Base-by-base conservation (phyloP, 2,113 vertebrate species). In the Hystrix brachyura region DNA sequence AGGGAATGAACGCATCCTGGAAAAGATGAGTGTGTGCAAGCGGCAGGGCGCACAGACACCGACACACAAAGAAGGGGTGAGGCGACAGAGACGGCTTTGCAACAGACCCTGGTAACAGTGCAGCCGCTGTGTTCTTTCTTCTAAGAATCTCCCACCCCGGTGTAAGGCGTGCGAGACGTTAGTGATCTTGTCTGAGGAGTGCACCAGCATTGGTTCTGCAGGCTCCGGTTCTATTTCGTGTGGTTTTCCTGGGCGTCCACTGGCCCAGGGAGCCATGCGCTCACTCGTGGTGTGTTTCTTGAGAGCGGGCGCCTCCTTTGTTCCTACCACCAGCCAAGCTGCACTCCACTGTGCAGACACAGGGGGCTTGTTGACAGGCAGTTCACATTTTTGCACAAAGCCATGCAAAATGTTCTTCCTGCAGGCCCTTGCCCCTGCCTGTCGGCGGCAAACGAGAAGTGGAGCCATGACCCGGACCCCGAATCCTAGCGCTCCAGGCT, bases 111-210 rank as follows among this genome's bases (percentile, higher is more conserved):
- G 51, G 27, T 1, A 12, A 32, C 3, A 18, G 51, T 23, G 29
- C 0, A 59, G 11, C 65, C 64, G 7, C 13, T 83, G 51, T 38
- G 29, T 21, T 74, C 84, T 83, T 72, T 74, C 84, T 83, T 72
- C 48, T 79, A 53, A 78, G 94, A 84, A 48, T 69, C 46, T 14
- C 13, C 53, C 46, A 7, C 38, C 60, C 80, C 69, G 5, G 1
- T 34, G 8, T 55, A 18, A 72, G 46, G 10, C 4, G 5, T 6
- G 43, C 14, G 3, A 0, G 1, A 55, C 5, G 0, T 51, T 6
- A 21, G 51, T 78, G 25, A 76, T 5, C 43, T 25, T 48, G 43
- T 17, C 25, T 17, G 46, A 55, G 48, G 53, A 10, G 48, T 17
- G n/a, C 34, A 12, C 12, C 21, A 13, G 4, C 32, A 1, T 27